Percentiles rank a stretch among this genome's conserved stretches.
Conservation (phyloP, 2,888 invertebrate species). For the Caenorhabditis sp. region DNA sequence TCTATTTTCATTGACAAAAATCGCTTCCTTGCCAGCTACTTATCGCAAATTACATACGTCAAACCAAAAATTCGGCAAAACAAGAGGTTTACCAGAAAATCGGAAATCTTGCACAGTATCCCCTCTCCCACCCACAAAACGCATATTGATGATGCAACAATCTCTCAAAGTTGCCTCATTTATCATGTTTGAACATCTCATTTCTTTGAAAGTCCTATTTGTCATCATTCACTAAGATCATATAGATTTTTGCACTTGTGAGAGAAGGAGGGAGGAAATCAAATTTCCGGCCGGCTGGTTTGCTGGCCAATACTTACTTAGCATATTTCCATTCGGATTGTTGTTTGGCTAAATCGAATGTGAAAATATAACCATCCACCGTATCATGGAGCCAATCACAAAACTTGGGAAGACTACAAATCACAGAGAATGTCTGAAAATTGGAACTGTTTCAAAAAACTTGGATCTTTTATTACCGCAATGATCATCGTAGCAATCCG, state of each 20-base stretch:
- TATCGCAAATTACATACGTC: too few relatives aligned
- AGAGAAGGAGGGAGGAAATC: too few relatives aligned
- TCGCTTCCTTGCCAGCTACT: too few relatives aligned
- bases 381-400: slow-evolving; percentile 79
- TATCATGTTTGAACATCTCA: not conserved
- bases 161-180: not conserved
- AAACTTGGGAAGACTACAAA: slow-evolving; percentile 85
- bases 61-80: too few relatives aligned
- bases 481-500: slow-evolving; percentile 80
- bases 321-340: slow-evolving; percentile 44
- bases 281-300: not conserved
- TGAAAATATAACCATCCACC: slow-evolving; percentile 76
- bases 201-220: not conserved
- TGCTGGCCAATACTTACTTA: slow-evolving; percentile 22
- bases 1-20: too few relatives aligned
- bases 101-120: too few relatives aligned
- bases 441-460: too few relatives aligned
- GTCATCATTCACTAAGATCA: not conserved
- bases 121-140: not conserved
- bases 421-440: slow-evolving; percentile 76
- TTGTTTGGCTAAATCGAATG: not conserved
- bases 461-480: slow-evolving; percentile 73
- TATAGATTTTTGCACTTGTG: not conserved
- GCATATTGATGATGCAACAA: slow-evolving; percentile 3
- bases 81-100: too few relatives aligned